A percentile compares a stretch with the other conserved stretches of the same genome.
phyloP scores from a whole-genome alignment of 2,797 vertebrate genomes.

The Atherinosoma microstoma region DNA sequence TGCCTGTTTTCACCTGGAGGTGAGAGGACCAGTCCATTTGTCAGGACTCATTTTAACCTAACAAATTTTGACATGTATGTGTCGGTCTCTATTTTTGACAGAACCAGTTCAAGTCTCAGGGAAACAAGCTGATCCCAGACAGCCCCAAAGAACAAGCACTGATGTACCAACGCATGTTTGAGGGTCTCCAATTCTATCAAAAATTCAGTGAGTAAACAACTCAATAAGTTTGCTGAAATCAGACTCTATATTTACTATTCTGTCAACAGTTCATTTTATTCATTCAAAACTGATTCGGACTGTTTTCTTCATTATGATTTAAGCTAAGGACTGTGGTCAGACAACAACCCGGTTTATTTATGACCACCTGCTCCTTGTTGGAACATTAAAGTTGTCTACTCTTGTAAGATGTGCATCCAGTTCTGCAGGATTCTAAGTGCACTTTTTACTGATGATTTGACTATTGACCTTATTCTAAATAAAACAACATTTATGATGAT shows the following conservation, averaged over 20 bases:
- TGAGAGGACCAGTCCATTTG: slow-evolving; percentile 39
- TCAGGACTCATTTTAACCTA: neutral
- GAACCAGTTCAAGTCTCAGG: slow-evolving; percentile 80
- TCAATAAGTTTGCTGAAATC: no score
- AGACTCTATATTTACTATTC: neutral
- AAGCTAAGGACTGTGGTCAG: no score
- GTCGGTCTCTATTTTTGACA: slow-evolving; percentile 32
- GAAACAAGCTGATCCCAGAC: slow-evolving; percentile 76
- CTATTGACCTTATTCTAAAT: neutral
- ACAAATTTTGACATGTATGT: neutral
- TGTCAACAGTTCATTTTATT: neutral
- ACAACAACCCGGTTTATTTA: no score
- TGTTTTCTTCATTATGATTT: neutral
- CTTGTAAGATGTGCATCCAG: neutral
- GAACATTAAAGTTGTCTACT: neutral
- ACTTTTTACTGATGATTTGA: neutral
- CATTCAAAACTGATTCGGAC: neutral
- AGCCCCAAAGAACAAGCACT: slow-evolving; percentile 65
- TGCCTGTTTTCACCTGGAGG: slow-evolving; percentile 82
- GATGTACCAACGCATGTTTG: slow-evolving; percentile 82
- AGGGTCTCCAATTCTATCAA: slow-evolving; percentile 71
- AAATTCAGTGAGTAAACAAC: slow-evolving; percentile 73
- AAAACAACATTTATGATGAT: neutral
- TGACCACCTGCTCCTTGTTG: neutral
- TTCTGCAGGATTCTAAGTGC: neutral